Evolutionary conservation across 2,888 invertebrate genomes (phyloP).

Genomic region (Pammene aurita): DNA sequence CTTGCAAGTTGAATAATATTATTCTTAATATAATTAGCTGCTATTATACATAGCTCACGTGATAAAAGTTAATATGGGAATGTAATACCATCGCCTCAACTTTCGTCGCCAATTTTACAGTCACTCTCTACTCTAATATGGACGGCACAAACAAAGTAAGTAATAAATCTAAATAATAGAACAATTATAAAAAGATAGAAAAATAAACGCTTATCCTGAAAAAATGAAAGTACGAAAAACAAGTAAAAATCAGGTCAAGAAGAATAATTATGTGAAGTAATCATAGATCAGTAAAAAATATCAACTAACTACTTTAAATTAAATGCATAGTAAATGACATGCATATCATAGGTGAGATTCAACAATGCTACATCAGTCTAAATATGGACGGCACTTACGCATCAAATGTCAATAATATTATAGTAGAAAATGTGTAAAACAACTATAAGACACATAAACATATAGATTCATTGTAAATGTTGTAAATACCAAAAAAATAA

Average conservation of each 20-base stretch:
- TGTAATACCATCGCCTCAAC: no score
- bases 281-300: not conserved
- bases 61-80: not conserved
- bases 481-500: not conserved
- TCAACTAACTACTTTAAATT: not conserved
- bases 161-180: not conserved
- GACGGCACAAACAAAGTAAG: conserved; percentile 32
- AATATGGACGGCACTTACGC: not conserved
- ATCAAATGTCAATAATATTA: not conserved
- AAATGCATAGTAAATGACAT: not conserved
- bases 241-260: not conserved
- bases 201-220: not conserved
- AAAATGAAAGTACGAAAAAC: not conserved
- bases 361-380: conserved; percentile 11
- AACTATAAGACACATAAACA: not conserved
- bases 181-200: not conserved
- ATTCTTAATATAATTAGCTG: not conserved
- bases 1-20: conserved; percentile 16
- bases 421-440: not conserved
- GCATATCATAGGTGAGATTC: not conserved
- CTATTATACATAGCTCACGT: not conserved
- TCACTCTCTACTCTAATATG: conserved; percentile 34
- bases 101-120: conserved; percentile 21
- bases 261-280: not conserved
- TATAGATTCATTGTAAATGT: not conserved